Conservation (phyloP, 2,888 invertebrate species). For the Drosophila eohydei region DNA sequence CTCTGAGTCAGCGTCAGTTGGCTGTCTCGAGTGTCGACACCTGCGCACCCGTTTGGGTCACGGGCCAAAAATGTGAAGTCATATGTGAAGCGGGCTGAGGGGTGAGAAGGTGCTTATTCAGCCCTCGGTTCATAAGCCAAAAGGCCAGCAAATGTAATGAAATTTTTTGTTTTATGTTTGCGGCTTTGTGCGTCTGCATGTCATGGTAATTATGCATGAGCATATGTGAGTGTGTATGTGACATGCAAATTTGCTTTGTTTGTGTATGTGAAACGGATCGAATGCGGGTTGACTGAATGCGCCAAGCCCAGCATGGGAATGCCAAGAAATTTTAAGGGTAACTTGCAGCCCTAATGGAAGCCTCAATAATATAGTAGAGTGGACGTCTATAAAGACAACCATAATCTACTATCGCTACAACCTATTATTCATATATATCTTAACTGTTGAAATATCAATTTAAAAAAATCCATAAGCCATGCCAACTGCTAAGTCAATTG, state of each 20-base stretch:
- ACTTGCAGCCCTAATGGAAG: not conserved
- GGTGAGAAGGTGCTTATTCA: conserved; percentile 27
- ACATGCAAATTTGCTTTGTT: conserved; percentile 24
- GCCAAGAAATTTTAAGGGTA: not conserved
- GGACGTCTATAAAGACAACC: not conserved
- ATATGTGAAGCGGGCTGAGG: conserved; percentile 59
- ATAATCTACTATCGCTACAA: not conserved
- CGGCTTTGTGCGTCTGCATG: conserved; percentile 60
- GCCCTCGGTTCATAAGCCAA: conserved; percentile 35
- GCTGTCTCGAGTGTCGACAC: conserved; percentile 69
- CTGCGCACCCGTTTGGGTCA: conserved; percentile 71
- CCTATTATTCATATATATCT: not conserved
- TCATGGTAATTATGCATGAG: conserved; percentile 66
- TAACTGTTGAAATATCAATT: not conserved
- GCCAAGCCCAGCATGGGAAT: conserved; percentile 14
- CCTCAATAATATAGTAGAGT: not conserved
- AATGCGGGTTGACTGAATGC: conserved; percentile 23
- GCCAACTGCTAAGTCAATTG: not conserved
- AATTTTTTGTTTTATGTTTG: conserved; percentile 59
- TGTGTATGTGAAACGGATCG: conserved; percentile 1
- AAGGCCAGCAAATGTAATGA: conserved; percentile 59
- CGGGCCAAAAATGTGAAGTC: conserved; percentile 79
- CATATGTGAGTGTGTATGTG: not conserved
- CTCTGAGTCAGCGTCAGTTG: conserved; percentile 62
- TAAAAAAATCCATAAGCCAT: not conserved